Evolutionary conservation across 1,140 invertebrate genomes (phyloP), one percentile per base, ranked within the genome.

Genomic region (Maniola jurtina): DNA sequence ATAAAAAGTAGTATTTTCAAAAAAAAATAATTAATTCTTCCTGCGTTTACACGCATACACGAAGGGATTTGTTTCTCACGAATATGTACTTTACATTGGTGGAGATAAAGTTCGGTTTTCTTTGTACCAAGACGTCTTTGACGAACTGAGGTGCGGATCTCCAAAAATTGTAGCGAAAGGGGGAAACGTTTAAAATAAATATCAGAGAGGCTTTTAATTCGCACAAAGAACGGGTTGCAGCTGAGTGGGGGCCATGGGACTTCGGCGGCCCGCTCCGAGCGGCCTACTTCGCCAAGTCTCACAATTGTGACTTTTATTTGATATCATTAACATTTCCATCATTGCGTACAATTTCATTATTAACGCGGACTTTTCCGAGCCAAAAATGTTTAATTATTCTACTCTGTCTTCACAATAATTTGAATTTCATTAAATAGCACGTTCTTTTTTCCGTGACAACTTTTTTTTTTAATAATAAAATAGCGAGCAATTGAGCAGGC

Each of bases 101-200:
- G 25, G 4, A 40, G 10, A 3, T 9, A 40, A 40, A 40, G 2
- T 40, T 40, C 7, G 38, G 7, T 9, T 40, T 40, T 7, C 7
- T 7, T 40, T 40, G 38, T 38, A 38, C 36, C 38, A 40, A 11
- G 6, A 9, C 38, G 2, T 40, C 7, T 40, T 40, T 40, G 7
- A 40, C 38, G 7, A 9, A 40, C 0, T 3, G 38, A 7, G 38
- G 38, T 40, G 38, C 10, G 42, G 42, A 45, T 5, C 42, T n/a
- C 42, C 42, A 45, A 45, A 45, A 82, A 80, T 79, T 73, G 73
- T 76, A 71, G 48, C 66, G 63, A 45, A 38, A 64, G 55, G 72
- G 70, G 70, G 59, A 75, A 65, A 42, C 58, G 63, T 66, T 77
- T 73, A 74, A 80, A 79, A 79, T 81, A 81, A 79, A 81, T 79